Conservation (phyloP, 2,888 invertebrate species). For the Eristalinus aeneus region DNA sequence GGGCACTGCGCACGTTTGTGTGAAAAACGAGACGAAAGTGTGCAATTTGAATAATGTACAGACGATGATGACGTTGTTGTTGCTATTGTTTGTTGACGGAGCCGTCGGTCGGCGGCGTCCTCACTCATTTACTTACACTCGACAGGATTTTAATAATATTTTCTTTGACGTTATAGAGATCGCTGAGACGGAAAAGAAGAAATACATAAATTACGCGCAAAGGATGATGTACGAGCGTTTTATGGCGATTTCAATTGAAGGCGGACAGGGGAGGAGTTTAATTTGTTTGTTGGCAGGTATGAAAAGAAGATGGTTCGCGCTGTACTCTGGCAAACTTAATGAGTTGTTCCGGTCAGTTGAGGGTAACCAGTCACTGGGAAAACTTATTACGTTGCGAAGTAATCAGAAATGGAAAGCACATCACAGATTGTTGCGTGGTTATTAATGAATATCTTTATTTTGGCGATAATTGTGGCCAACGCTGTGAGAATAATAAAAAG, state of each 20-base stretch:
- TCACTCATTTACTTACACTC: neutral
- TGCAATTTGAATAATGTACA: conserved; percentile 59
- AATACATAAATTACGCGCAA: neutral
- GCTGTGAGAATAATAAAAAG: no score
- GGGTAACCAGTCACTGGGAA: neutral
- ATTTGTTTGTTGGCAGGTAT: neutral
- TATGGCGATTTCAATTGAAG: neutral
- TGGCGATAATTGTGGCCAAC: neutral
- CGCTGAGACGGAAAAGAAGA: neutral
- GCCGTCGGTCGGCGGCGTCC: neutral
- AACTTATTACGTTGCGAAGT: neutral
- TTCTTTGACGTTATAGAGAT: neutral
- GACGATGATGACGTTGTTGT: conserved; percentile 10
- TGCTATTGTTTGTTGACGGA: neutral
- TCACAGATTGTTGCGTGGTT: no score
- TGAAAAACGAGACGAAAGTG: conserved; percentile 36
- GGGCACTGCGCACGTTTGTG: conserved; percentile 29
- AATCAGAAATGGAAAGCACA: neutral
- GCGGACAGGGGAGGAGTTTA: neutral
- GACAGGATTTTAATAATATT: conserved; percentile 33
- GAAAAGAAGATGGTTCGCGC: neutral
- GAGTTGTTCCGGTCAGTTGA: neutral
- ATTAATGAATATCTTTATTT: no score
- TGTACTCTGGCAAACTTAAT: neutral
- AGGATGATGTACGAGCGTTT: neutral